A percentile compares a stretch with the other conserved stretches of the same genome.
Evolutionary conservation across 2,888 invertebrate genomes (phyloP).

Genomic region (Cephus rjabovi): DNA sequence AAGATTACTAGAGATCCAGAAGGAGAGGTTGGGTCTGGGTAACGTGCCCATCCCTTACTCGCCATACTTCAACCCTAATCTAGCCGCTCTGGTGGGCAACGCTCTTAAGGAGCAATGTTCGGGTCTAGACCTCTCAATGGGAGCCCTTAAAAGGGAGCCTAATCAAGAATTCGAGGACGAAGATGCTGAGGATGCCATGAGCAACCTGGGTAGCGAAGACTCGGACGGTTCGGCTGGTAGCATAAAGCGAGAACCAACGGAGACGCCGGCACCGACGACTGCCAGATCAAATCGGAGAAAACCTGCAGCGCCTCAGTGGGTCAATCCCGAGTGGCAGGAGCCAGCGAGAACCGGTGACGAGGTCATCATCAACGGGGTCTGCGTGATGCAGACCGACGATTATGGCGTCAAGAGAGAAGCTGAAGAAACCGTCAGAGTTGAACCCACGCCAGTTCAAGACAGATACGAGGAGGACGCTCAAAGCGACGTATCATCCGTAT

Average conservation of each 20-base stretch:
- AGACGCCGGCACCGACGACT: constrained; percentile 65
- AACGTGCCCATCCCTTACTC: constrained; percentile 82
- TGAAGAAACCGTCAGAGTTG: constrained; percentile 81
- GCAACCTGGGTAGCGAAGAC: constrained; percentile 80
- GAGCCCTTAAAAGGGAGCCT: constrained; percentile 81
- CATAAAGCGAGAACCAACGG: constrained; percentile 61
- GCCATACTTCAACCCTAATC: constrained; percentile 82
- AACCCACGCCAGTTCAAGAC: constrained; percentile 80
- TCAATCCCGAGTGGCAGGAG: constrained; percentile 93
- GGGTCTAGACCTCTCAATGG: constrained; percentile 90
- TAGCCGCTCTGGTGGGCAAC: constrained; percentile 81
- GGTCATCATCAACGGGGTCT: constrained; percentile 93
- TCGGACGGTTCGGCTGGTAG: constrained; percentile 67
- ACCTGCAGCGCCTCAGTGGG: constrained; percentile 97
- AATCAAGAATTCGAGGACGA: constrained; percentile 85
- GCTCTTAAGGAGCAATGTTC: constrained; percentile 84
- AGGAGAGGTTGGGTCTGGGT: constrained; percentile 83
- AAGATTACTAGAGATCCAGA: constrained; percentile 87
- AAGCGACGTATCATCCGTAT: constrained; percentile 67
- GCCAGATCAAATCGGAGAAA: constrained; percentile 82
- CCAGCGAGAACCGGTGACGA: constrained; percentile 72
- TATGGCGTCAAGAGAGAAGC: constrained; percentile 70
- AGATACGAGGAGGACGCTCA: constrained; percentile 70
- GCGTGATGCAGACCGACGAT: constrained; percentile 89
- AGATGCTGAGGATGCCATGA: constrained; percentile 76